phyloP scores from a whole-genome alignment of 2,113 vertebrate genomes.

The Smithornis capensis region DNA sequence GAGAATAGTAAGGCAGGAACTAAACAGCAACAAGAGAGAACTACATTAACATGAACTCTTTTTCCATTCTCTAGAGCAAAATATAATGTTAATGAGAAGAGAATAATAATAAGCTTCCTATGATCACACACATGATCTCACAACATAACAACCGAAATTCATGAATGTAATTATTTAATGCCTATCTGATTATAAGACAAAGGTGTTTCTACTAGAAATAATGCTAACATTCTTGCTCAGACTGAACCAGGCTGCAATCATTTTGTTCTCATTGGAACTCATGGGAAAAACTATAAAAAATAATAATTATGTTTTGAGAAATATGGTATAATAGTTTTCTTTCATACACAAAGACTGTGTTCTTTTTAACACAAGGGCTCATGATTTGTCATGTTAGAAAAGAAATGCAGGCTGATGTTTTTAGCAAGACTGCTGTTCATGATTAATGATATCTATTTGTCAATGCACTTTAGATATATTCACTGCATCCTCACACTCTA shows the following conservation, averaged over 20 bases:
- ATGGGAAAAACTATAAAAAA: background rate
- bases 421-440: background rate
- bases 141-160: background rate
- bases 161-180: background rate
- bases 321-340: background rate
- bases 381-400: background rate
- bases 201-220: background rate
- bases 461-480: background rate
- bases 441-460: background rate
- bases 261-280: background rate
- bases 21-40: background rate
- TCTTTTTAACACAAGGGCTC: background rate
- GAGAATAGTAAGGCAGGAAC: background rate
- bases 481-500: background rate
- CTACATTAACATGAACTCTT: background rate
- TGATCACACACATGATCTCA: accelerated
- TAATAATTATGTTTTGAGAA: background rate
- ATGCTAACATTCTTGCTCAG: background rate
- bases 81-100: background rate
- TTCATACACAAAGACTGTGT: background rate
- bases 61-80: background rate
- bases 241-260: background rate
- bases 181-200: background rate
- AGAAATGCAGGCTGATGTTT: background rate
- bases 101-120: background rate